Conservation (phyloP, 2,888 invertebrate species). For the Abrostola triplasia region DNA sequence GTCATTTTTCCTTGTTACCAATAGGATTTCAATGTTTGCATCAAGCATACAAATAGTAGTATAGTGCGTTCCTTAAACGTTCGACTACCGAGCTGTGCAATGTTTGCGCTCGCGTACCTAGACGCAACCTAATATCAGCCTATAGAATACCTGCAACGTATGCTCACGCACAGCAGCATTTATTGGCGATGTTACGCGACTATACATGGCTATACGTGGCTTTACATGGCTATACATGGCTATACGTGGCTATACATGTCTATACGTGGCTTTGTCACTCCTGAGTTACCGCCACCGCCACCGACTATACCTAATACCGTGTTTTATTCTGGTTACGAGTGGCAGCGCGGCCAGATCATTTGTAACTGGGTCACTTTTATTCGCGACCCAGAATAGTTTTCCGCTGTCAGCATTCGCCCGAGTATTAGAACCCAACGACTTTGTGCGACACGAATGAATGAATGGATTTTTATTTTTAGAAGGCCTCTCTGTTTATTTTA, state of each 20-base stretch:
- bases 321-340: slow-evolving; percentile 58
- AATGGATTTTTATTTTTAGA: slow-evolving; percentile 65
- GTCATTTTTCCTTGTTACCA: too few relatives aligned
- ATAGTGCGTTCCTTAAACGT: too few relatives aligned
- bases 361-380: slow-evolving; percentile 79
- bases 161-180: slow-evolving; percentile 33
- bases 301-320: slow-evolving; percentile 32
- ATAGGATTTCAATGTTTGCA: too few relatives aligned
- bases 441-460: slow-evolving; percentile 62
- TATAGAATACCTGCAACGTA: slow-evolving; percentile 48
- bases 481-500: slow-evolving; percentile 53
- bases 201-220: too few relatives aligned
- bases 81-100: background rate
- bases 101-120: background rate
- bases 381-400: slow-evolving; percentile 72
- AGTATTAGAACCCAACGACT: slow-evolving; percentile 60
- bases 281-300: slow-evolving; percentile 18
- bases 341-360: slow-evolving; percentile 69
- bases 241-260: too few relatives aligned
- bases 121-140: slow-evolving; percentile 19
- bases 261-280: slow-evolving; percentile 30
- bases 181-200: slow-evolving; percentile 41
- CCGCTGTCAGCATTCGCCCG: slow-evolving; percentile 70
- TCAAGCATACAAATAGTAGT: too few relatives aligned
- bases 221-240: too few relatives aligned